Evolutionary conservation across 2,888 invertebrate genomes (phyloP).

Genomic region (Macrosiphum euphorbiae): DNA sequence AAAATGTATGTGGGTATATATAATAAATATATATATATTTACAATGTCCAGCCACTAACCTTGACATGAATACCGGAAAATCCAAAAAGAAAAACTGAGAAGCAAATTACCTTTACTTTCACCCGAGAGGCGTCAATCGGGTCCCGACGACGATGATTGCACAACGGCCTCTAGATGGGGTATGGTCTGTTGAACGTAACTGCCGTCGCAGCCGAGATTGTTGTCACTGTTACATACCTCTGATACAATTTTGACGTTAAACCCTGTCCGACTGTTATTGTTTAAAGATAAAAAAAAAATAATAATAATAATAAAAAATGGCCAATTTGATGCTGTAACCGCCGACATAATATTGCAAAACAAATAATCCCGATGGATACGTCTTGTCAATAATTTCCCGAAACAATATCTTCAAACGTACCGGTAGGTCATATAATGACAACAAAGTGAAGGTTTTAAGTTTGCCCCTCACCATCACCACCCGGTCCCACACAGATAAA

Average conservation of each 20-base stretch:
- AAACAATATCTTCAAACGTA: conserved; percentile 28
- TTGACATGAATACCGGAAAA: conserved; percentile 61
- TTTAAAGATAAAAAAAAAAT: conserved; percentile 19
- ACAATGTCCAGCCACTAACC: conserved; percentile 31
- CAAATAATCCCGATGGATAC: conserved; percentile 22
- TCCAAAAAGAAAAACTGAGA: conserved; percentile 59
- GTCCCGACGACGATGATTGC: conserved; percentile 46
- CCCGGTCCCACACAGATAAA: accelerated
- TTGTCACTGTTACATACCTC: conserved; percentile 23
- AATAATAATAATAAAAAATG: conserved; percentile 34
- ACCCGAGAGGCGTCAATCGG: conserved; percentile 61
- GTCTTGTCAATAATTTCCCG: conserved; percentile 18
- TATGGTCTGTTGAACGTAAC: conserved; percentile 62
- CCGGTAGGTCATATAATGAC: not conserved
- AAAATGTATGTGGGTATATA: not conserved
- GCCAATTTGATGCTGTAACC: conserved; percentile 62
- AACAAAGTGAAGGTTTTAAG: not conserved
- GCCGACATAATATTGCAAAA: conserved; percentile 17
- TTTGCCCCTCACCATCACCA: not conserved
- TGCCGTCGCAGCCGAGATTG: conserved; percentile 39
- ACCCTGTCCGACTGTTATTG: conserved; percentile 58
- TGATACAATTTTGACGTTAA: conserved; percentile 61
- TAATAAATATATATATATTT: not conserved
- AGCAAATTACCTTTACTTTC: conserved; percentile 63
- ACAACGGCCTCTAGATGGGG: conserved; percentile 45